Percentiles rank a stretch among this genome's conserved stretches.
Evolutionary conservation across 2,888 invertebrate species (phyloP).

Genomic region (Folsomia candida): DNA sequence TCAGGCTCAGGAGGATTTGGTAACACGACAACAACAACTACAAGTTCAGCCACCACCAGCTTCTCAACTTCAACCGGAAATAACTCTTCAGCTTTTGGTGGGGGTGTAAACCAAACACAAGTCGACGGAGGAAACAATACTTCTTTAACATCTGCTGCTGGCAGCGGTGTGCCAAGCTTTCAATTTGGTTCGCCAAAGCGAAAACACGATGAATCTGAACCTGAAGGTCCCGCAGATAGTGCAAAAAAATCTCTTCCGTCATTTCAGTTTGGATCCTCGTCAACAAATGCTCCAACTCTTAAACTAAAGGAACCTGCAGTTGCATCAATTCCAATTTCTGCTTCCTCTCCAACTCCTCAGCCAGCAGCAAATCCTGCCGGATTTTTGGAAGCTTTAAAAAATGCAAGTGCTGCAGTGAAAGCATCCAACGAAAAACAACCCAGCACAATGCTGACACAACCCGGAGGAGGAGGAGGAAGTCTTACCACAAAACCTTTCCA

Average conservation of each 20-base stretch:
- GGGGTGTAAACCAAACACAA: not conserved
- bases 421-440: conserved; percentile 9
- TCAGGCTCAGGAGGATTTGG: not conserved
- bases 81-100: not conserved
- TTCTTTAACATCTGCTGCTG: not conserved
- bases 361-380: not conserved
- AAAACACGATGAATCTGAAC: not conserved
- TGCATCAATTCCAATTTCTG: not conserved
- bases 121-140: not conserved
- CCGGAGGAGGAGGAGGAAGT: no score
- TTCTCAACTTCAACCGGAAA: not conserved
- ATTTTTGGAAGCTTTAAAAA: conserved; percentile 11
- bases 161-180: not conserved
- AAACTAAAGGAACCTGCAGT: conserved; percentile 4
- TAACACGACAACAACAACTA: not conserved
- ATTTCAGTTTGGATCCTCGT: not conserved
- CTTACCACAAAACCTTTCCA: not conserved
- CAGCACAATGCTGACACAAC: not conserved
- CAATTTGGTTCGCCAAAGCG: conserved; percentile 3
- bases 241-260: not conserved
- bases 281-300: not conserved
- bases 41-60: not conserved
- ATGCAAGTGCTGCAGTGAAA: conserved; percentile 16
- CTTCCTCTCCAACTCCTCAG: not conserved
- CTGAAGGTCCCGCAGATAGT: not conserved